These are phyloP conservation scores for Tribolium castaneum DNA, from an alignment of 1,140 invertebrate species.

Conservation along the genomic window DNA sequence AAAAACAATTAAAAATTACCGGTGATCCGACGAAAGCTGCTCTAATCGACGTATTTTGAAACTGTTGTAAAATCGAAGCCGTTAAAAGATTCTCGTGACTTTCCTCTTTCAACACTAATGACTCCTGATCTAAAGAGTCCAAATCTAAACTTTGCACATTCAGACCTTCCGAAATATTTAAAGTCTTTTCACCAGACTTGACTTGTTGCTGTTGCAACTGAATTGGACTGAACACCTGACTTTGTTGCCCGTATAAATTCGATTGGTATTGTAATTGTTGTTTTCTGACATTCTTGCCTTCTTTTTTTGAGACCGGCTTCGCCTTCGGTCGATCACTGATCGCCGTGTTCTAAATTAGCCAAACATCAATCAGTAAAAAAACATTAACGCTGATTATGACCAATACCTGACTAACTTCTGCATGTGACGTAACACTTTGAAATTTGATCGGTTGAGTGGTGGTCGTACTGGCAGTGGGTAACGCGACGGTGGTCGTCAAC, in stretches of 20 bases:
- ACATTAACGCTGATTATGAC: neutral
- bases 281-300: slow-evolving; percentile 71
- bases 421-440: slow-evolving; percentile 57
- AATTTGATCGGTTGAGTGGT: slow-evolving; percentile 59
- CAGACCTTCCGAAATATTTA: slow-evolving; percentile 48
- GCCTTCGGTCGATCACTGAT: slow-evolving; percentile 84
- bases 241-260: slow-evolving; percentile 63
- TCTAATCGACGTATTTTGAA: slow-evolving; percentile 56
- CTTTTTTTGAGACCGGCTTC: slow-evolving; percentile 82
- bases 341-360: slow-evolving; percentile 72
- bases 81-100: slow-evolving; percentile 58
- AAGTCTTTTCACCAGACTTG: slow-evolving; percentile 43
- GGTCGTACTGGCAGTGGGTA: slow-evolving; percentile 54
- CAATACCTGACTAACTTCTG: slow-evolving; percentile 66
- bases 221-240: slow-evolving; percentile 60
- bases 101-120: slow-evolving; percentile 56
- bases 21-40: slow-evolving; percentile 56
- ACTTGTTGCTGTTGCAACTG: slow-evolving; percentile 54
- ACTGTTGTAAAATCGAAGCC: slow-evolving; percentile 61
- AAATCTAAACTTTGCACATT: slow-evolving; percentile 52
- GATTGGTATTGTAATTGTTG: slow-evolving; percentile 61
- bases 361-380: slow-evolving; percentile 34
- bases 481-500: slow-evolving; percentile 49
- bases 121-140: slow-evolving; percentile 52
- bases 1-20: slow-evolving; percentile 48